Evolutionary conservation across 1,140 invertebrate species (phyloP).

Genomic region (Branchinecta lindahli): DNA sequence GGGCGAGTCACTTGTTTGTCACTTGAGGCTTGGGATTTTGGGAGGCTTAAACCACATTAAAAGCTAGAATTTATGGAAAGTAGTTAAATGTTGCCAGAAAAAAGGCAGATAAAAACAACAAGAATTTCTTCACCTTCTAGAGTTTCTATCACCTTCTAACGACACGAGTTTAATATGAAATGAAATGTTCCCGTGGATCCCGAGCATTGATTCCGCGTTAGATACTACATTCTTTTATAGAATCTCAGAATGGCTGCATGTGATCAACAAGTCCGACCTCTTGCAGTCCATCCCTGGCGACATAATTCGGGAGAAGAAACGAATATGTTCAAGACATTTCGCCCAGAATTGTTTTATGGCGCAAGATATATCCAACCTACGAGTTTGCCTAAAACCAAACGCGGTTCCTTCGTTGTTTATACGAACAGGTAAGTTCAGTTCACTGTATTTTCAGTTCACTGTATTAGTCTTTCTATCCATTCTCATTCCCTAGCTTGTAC

Average conservation of each 20-base stretch:
- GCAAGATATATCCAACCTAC: conserved; percentile 8
- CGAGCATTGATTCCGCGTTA: conserved; percentile 4
- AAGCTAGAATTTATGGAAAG: conserved; percentile 6
- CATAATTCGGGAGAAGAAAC: conserved; percentile 8
- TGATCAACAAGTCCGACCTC: conserved; percentile 4
- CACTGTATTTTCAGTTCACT: conserved; percentile 6
- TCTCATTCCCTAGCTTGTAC: conserved; percentile 5
- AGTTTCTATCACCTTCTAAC: conserved; percentile 9
- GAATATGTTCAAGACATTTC: conserved; percentile 5
- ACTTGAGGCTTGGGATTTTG: conserved; percentile 8
- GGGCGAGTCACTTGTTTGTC: conserved; percentile 4
- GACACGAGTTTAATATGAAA: conserved; percentile 1
- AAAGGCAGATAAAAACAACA: conserved; percentile 6
- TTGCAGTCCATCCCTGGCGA: conserved; percentile 1
- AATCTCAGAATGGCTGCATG: conserved; percentile 8
- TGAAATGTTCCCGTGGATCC: conserved; percentile 7
- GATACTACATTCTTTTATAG: conserved; percentile 6
- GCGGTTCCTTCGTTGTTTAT: conserved; percentile 8
- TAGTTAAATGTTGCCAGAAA: conserved; percentile 9
- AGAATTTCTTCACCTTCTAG: conserved; percentile 9
- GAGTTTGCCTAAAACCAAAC: conserved; percentile 8
- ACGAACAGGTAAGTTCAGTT: conserved; percentile 8
- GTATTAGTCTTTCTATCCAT: conserved; percentile 5
- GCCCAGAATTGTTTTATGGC: conserved; percentile 8
- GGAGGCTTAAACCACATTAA: conserved; percentile 1